Evolutionary conservation across 2,113 vertebrate species (phyloP).

Genomic region (Mixornis gularis): DNA sequence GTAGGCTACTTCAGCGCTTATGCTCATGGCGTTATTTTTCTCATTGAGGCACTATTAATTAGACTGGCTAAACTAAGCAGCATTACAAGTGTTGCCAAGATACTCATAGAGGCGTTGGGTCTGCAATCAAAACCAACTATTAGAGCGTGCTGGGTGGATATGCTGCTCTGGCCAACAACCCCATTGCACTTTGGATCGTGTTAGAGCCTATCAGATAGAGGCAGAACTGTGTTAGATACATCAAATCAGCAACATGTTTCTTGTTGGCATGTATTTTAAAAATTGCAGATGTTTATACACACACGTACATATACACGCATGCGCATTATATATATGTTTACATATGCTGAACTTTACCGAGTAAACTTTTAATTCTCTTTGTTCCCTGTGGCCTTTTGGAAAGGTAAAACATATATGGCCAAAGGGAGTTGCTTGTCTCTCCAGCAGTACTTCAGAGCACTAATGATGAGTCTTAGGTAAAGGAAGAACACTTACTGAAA

Average conservation of each 20-base stretch:
- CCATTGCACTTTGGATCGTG: background rate
- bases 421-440: background rate
- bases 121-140: constrained; percentile 16
- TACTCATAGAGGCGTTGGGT: background rate
- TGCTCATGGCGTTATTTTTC: background rate
- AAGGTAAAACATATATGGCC: background rate
- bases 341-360: background rate
- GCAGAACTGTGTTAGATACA: background rate
- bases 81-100: constrained; percentile 36
- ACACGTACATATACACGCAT: rapidly evolving
- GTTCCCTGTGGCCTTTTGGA: background rate
- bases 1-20: background rate
- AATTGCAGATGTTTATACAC: background rate
- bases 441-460: background rate
- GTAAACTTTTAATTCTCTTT: background rate
- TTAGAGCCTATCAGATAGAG: background rate
- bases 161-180: background rate
- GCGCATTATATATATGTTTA: background rate
- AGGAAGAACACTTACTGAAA: background rate
- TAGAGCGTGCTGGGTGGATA: background rate
- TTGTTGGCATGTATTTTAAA: background rate
- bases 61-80: background rate
- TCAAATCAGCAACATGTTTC: background rate
- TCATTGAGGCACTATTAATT: constrained; percentile 35
- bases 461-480: background rate